These are phyloP conservation scores for Scaptomyza polygonia DNA, from an alignment of 2,888 invertebrate species.

Conservation along the genomic window DNA sequence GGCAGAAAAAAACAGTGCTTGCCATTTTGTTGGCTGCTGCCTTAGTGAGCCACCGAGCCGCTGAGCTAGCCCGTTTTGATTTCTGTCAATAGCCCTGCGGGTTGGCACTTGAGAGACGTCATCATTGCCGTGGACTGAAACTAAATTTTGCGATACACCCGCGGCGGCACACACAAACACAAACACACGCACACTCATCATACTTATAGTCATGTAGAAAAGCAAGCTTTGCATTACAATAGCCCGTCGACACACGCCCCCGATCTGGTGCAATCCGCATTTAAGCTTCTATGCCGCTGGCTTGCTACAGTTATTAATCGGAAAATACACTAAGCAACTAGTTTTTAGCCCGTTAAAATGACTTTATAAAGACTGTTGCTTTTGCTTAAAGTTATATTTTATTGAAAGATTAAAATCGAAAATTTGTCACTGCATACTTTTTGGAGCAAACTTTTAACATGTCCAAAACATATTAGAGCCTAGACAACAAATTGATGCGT, in stretches of 20 bases:
- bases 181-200: slow-evolving; percentile 16
- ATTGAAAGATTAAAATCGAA: too few relatives aligned
- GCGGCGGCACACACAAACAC: slow-evolving; percentile 31
- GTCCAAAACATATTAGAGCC: background rate
- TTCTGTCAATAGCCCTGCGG: slow-evolving; percentile 78
- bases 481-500: background rate
- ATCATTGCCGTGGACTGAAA: slow-evolving; percentile 61
- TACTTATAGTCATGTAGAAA: slow-evolving; percentile 9
- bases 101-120: slow-evolving; percentile 71
- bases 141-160: slow-evolving; percentile 71
- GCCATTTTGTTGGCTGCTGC: slow-evolving; percentile 65
- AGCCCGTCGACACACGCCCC: slow-evolving; percentile 46
- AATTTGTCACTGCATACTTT: slow-evolving; percentile 47
- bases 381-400: too few relatives aligned
- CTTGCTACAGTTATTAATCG: slow-evolving; percentile 71
- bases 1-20: slow-evolving; percentile 50
- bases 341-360: background rate
- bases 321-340: slow-evolving; percentile 55
- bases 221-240: slow-evolving; percentile 71
- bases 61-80: slow-evolving; percentile 67
- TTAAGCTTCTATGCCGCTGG: slow-evolving; percentile 57
- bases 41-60: slow-evolving; percentile 18
- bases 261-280: slow-evolving; percentile 23
- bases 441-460: slow-evolving; percentile 17
- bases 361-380: too few relatives aligned